phyloP scores from a whole-genome alignment of 1,140 invertebrate genomes.

The Zaprionus ghesquierei region DNA sequence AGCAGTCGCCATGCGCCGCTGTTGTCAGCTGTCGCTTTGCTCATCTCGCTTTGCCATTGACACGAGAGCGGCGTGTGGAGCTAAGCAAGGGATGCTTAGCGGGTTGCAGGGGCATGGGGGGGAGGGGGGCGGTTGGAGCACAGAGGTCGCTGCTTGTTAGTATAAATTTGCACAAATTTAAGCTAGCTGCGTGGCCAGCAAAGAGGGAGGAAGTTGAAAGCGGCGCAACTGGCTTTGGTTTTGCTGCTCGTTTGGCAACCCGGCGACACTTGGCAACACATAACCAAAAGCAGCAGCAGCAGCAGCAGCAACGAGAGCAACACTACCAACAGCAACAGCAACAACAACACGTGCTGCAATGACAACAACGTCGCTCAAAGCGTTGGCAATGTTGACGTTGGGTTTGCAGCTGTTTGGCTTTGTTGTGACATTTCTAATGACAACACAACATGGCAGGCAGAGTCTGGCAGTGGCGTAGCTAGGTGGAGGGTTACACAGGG shows the following conservation, averaged over 20 bases:
- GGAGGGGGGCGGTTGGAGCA: background rate
- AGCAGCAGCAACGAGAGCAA: constrained; percentile 1
- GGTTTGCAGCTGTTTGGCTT: constrained; percentile 72
- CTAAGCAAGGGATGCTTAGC: background rate
- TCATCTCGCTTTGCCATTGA: constrained; percentile 42
- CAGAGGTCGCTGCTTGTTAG: constrained; percentile 39
- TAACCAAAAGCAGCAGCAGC: constrained; percentile 25
- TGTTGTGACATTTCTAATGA: constrained; percentile 81
- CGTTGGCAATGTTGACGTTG: constrained; percentile 53
- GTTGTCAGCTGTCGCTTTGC: constrained; percentile 28
- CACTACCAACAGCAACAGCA: constrained; percentile 17
- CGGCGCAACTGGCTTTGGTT: background rate
- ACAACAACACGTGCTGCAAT: constrained; percentile 6
- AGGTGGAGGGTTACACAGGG: background rate
- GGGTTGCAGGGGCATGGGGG: background rate
- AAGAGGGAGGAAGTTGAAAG: background rate
- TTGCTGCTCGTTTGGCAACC: constrained; percentile 23
- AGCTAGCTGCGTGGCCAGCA: constrained; percentile 1
- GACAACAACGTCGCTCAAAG: constrained; percentile 29
- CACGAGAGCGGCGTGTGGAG: constrained; percentile 4
- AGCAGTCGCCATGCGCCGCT: constrained; percentile 15
- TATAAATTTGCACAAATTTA: constrained; percentile 54
- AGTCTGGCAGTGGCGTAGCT: background rate
- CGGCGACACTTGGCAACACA: constrained; percentile 46
- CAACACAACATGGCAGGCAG: constrained; percentile 42